These are phyloP conservation scores for Buathra laborator DNA, from an alignment of 2,888 invertebrate genomes.

Conservation along the genomic window DNA sequence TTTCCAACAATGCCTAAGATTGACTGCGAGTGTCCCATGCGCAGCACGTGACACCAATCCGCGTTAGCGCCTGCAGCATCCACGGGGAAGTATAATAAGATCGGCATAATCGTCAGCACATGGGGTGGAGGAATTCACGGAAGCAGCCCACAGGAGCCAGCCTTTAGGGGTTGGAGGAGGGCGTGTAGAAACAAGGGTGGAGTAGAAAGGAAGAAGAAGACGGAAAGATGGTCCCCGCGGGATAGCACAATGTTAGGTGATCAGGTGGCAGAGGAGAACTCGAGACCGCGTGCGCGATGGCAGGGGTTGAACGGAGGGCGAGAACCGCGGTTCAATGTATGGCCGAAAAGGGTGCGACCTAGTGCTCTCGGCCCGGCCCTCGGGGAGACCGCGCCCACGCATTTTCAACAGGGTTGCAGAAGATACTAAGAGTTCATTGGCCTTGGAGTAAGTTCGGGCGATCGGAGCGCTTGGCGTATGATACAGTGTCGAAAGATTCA, in stretches of 20 bases:
- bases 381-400: slow-evolving; percentile 85
- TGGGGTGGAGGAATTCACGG: slow-evolving; percentile 18
- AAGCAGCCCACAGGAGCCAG: slow-evolving; percentile 17
- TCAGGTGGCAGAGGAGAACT: slow-evolving; percentile 55
- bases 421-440: slow-evolving; percentile 80
- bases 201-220: slow-evolving; percentile 29
- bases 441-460: slow-evolving; percentile 72
- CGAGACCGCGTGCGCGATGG: slow-evolving; percentile 70
- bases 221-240: slow-evolving; percentile 33
- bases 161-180: slow-evolving; percentile 21
- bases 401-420: slow-evolving; percentile 84
- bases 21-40: neutral
- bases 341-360: slow-evolving; percentile 84
- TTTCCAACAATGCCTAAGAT: neutral
- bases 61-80: neutral
- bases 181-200: slow-evolving; percentile 27
- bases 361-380: slow-evolving; percentile 83
- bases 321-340: slow-evolving; percentile 80
- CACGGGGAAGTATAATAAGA: neutral
- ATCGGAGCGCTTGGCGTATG: slow-evolving; percentile 30
- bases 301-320: slow-evolving; percentile 73
- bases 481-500: slow-evolving; percentile 20
- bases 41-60: neutral
- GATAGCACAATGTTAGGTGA: slow-evolving; percentile 27
- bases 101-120: neutral